Conservation (phyloP, 2,888 invertebrate species). For the Sinopyrophorus schimmeli region DNA sequence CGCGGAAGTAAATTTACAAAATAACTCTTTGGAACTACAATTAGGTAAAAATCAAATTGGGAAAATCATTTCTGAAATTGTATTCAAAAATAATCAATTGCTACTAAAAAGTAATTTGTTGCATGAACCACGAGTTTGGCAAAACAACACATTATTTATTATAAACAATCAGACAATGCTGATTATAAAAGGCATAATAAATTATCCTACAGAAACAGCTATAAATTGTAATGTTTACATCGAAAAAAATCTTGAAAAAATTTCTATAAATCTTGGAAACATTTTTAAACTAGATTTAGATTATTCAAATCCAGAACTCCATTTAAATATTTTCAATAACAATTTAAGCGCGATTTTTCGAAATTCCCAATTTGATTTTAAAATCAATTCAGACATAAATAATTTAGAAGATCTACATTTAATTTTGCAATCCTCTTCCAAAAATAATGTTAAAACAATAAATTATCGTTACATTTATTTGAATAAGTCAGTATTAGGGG, state of each 20-base stretch:
- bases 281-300: conserved; percentile 8
- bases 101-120: too few relatives aligned
- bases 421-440: not conserved
- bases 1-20: too few relatives aligned
- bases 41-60: too few relatives aligned
- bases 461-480: conserved; percentile 1
- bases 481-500: conserved; percentile 1
- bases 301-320: conserved; percentile 3
- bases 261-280: conserved; percentile 1
- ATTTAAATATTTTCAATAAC: not conserved
- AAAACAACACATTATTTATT: too few relatives aligned
- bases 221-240: conserved; percentile 2
- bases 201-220: too few relatives aligned
- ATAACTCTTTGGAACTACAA: too few relatives aligned
- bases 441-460: conserved; percentile 1
- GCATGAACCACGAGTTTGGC: too few relatives aligned
- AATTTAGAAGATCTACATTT: conserved; percentile 5
- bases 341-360: conserved; percentile 1
- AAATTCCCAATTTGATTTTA: conserved; percentile 3
- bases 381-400: not conserved
- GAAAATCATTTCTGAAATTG: too few relatives aligned
- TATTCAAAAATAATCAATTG: too few relatives aligned
- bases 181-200: too few relatives aligned
- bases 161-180: too few relatives aligned
- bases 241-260: conserved; percentile 13